Evolutionary conservation across 2,113 vertebrate genomes (phyloP).

Genomic region (Heptranchias perlo): DNA sequence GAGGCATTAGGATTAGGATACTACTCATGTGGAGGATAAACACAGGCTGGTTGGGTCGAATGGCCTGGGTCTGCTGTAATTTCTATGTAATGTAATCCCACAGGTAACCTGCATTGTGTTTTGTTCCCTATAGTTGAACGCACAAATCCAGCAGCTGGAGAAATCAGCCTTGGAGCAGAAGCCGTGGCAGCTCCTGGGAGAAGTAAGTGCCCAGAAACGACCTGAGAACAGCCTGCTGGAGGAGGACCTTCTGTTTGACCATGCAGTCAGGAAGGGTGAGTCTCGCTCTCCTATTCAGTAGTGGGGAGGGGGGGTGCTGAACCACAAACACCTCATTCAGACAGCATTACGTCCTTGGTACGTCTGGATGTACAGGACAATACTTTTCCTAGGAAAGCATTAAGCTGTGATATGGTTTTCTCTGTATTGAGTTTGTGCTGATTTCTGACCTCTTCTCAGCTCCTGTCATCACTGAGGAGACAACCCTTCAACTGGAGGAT

Average conservation of each 20-base stretch:
- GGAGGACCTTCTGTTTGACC: slow-evolving; percentile 82
- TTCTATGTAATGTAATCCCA: neutral
- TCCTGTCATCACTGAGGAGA: slow-evolving; percentile 88
- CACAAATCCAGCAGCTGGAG: slow-evolving; percentile 80
- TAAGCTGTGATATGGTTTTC: neutral
- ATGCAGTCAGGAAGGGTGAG: slow-evolving; percentile 72
- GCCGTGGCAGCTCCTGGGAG: slow-evolving; percentile 88
- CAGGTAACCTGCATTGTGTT: neutral
- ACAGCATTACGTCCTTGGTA: neutral
- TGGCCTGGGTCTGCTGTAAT: neutral
- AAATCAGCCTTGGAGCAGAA: slow-evolving; percentile 74
- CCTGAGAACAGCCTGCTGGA: slow-evolving; percentile 94
- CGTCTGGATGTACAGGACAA: neutral
- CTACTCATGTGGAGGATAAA: neutral
- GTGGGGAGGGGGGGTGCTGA: too few relatives aligned
- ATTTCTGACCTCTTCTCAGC: slow-evolving; percentile 53
- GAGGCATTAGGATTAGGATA: neutral
- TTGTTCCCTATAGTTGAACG: slow-evolving; percentile 66
- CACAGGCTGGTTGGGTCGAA: neutral
- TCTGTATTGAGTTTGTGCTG: neutral
- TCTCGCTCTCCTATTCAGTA: neutral
- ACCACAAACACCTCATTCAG: neutral
- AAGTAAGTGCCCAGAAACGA: slow-evolving; percentile 75
- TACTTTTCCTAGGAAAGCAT: too few relatives aligned
- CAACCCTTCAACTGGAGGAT: slow-evolving; percentile 85